Conservation (phyloP, 2,113 vertebrate genomes). For the Muntiacus muntjak region DNA sequence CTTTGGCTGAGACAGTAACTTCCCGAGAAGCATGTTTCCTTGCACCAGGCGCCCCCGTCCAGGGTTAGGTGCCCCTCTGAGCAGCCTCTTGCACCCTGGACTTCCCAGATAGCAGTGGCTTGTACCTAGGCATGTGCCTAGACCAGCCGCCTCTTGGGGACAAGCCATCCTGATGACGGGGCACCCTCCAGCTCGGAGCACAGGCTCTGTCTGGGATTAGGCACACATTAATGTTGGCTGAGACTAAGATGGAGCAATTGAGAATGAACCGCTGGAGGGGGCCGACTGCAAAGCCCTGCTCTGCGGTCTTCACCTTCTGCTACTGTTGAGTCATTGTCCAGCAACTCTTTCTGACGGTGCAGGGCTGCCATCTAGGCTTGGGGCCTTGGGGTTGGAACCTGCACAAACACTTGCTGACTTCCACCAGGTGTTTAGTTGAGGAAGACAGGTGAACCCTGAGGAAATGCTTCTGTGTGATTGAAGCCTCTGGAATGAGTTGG, state of each 20-base stretch:
- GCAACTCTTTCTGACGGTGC: not conserved
- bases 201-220: not conserved
- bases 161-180: not conserved
- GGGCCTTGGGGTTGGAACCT: no score
- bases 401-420: not conserved
- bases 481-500: not conserved
- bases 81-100: not conserved
- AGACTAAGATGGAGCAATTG: not conserved
- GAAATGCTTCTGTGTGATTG: not conserved
- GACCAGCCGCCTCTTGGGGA: not conserved
- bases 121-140: not conserved
- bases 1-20: not conserved
- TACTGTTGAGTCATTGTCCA: not conserved
- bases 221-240: not conserved
- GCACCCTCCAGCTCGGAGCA: not conserved
- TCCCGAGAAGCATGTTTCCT: not conserved
- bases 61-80: not conserved
- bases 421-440: not conserved
- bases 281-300: not conserved
- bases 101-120: not conserved
- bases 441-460: not conserved
- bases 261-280: not conserved
- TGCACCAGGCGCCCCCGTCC: accelerated
- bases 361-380: not conserved
- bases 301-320: not conserved